Conservation (phyloP, 2,888 invertebrate species). For the Drosophila fulvimacula region DNA sequence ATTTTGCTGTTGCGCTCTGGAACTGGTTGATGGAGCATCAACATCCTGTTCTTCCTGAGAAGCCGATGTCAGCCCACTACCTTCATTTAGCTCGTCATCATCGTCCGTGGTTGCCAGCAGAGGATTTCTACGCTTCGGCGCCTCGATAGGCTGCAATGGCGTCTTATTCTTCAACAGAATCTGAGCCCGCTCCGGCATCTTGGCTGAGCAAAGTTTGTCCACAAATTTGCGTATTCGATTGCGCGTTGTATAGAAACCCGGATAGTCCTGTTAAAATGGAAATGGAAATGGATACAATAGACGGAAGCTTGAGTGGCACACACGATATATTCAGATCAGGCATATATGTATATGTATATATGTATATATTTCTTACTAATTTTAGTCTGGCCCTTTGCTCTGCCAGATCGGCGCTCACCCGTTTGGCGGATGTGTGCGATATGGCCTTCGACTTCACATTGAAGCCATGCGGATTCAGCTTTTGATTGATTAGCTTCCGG, state of each 20-base stretch:
- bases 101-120: conserved; percentile 9
- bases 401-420: conserved; percentile 54
- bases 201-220: conserved; percentile 75
- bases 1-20: conserved; percentile 33
- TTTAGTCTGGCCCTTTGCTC: conserved; percentile 68
- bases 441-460: conserved; percentile 61
- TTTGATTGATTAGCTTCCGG: conserved; percentile 57
- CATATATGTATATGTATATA: not conserved
- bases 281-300: not conserved
- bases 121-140: conserved; percentile 21
- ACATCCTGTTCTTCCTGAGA: conserved; percentile 21
- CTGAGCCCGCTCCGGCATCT: conserved; percentile 68
- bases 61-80: conserved; percentile 11
- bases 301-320: not conserved
- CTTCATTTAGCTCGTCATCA: conserved; percentile 32
- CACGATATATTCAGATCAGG: too few species aligned
- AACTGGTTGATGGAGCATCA: conserved; percentile 21
- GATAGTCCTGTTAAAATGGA: conserved; percentile 61
- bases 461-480: conserved; percentile 61
- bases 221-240: conserved; percentile 80
- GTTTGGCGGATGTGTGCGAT: conserved; percentile 52
- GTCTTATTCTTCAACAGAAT: conserved; percentile 63
- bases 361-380: conserved; percentile 52
- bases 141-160: conserved; percentile 58
- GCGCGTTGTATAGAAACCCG: conserved; percentile 78